Base-by-base conservation (phyloP, 2,888 invertebrate genomes). In the Nomada fabriciana region DNA sequence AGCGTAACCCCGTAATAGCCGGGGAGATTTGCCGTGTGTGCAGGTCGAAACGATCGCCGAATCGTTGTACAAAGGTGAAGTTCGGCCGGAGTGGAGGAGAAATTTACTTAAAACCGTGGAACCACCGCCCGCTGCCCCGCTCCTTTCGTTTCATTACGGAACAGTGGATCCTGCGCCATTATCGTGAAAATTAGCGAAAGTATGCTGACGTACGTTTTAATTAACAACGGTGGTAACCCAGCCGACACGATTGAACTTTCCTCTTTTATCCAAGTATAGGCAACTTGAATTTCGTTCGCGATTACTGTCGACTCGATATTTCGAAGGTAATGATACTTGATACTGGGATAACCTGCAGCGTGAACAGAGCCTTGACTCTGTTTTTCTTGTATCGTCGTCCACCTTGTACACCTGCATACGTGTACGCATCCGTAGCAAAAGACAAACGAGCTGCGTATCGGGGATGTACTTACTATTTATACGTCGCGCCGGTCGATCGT, bases 1-100 rank as follows among this genome's bases (percentile, higher is more conserved):
- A 76, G 68, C 84, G 82, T 82, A 84, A 80, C 70, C 86, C 68
- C 67, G 76, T 82, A 86, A 86, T 84, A 88, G 87, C 68, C 36
- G 60, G 75, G 36, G 84, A 88, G 86, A 88, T 84, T 86, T 82
- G 80, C 87, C 72, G 57, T 57, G 80, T 76, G 87, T 77, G 83
- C 80, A 75, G 71, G 76, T 77, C 80, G 67, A 75, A 53, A 69
- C 83, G 78, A 79, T 79, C 86, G 75, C 60, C 69, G 83, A 76
- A 83, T 78, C 74, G 74, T 73, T 75, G 72, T 75, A 83, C 79
- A 86, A 86, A 88, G 83, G 67, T 76, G 55, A 78, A 86, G 77
- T 88, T 88, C 68, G 42, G 20, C 55, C 65, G 61, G 60, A 55
- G 63, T 61, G 2, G 52, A 60, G 52, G 36, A 11, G 76, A 71